A percentile compares a stretch with the other conserved stretches of the same genome.
Evolutionary conservation across 2,113 vertebrate species (phyloP).

Genomic region (Rhea americana): DNA sequence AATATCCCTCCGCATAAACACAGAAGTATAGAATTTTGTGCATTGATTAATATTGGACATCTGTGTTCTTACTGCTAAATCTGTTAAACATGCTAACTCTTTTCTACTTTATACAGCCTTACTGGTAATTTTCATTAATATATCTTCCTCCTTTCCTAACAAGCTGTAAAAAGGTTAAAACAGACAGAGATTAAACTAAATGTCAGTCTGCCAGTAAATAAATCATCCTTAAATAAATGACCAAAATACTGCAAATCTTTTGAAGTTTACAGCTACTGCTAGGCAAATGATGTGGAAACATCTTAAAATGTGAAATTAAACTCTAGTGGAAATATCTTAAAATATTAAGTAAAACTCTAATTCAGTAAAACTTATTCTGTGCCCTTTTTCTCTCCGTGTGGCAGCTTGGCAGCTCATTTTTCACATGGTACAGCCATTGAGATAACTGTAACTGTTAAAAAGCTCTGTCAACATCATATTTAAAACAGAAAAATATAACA

Average conservation of each 20-base stretch:
- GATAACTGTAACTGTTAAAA: background rate
- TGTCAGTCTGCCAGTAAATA: background rate
- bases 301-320: background rate
- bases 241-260: background rate
- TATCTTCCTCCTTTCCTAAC: background rate
- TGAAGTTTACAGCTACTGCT: background rate
- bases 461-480: background rate
- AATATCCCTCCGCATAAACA: background rate
- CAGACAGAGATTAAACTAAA: background rate
- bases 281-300: background rate
- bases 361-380: background rate
- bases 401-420: slow-evolving; percentile 36
- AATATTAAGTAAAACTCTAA: background rate
- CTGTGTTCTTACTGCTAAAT: background rate
- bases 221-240: background rate
- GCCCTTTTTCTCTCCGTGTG: background rate
- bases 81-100: background rate
- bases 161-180: background rate
- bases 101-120: background rate
- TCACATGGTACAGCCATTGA: background rate
- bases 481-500: background rate
- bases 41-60: background rate
- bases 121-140: background rate
- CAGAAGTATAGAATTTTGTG: background rate
- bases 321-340: background rate